These are phyloP conservation scores for Aleiodes testaceus DNA, from an alignment of 2,888 invertebrate species.

Conservation along the genomic window DNA sequence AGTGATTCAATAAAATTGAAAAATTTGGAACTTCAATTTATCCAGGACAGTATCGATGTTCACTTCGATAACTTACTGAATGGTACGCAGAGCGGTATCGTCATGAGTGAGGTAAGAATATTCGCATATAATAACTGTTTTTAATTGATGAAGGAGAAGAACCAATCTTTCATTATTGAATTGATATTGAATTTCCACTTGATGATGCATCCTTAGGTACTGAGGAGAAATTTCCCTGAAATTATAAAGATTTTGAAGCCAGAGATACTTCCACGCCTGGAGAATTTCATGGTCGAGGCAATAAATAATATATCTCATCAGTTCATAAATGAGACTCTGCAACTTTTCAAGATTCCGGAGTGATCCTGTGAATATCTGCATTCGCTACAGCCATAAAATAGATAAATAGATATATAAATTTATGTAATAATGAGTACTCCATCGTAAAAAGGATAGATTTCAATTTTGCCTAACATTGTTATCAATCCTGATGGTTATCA, in stretches of 20 bases:
- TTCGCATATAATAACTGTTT: no score
- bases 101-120: slow-evolving; percentile 59
- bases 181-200: no score
- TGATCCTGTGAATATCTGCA: slow-evolving; percentile 57
- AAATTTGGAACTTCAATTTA: slow-evolving; percentile 65
- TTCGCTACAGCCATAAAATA: slow-evolving; percentile 35
- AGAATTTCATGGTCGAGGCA: slow-evolving; percentile 59
- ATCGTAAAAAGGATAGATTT: no score
- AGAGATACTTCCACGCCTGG: slow-evolving; percentile 64
- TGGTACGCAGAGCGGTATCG: no score
- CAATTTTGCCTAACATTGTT: no score
- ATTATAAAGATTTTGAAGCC: slow-evolving; percentile 66
- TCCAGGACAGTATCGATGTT: slow-evolving; percentile 55
- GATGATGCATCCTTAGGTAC: slow-evolving; percentile 56
- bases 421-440: no score
- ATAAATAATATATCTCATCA: slow-evolving; percentile 64
- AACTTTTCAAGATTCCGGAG: slow-evolving; percentile 59
- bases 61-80: slow-evolving; percentile 65
- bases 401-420: no score
- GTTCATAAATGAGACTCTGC: slow-evolving; percentile 62
- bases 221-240: slow-evolving; percentile 62
- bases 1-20: slow-evolving; percentile 65
- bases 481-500: no score
- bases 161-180: no score
- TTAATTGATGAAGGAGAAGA: no score